Evolutionary conservation across 2,888 invertebrate genomes (phyloP).

Genomic region (Ochropacha duplaris): DNA sequence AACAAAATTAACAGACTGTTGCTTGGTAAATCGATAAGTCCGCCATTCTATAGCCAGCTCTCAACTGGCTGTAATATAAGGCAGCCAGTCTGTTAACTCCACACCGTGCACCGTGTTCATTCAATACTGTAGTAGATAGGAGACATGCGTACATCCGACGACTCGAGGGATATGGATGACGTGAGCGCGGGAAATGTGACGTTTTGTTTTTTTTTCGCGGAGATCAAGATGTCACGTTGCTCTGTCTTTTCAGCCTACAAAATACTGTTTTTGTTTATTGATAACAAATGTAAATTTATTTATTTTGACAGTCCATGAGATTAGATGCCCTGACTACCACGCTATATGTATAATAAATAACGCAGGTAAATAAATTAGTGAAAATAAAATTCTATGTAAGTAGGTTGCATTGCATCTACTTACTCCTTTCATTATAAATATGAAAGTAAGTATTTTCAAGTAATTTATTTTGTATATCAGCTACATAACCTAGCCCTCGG

Average conservation of each 20-base stretch:
- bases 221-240: constrained; percentile 23
- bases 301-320: too few species aligned
- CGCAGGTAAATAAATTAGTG: too few species aligned
- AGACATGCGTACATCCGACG: constrained; percentile 67
- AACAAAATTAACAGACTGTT: constrained; percentile 61
- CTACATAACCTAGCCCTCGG: too few species aligned
- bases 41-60: constrained; percentile 52
- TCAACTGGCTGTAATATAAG: constrained; percentile 35
- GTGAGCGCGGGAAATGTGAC: constrained; percentile 73
- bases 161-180: constrained; percentile 27
- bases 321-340: too few species aligned
- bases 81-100: constrained; percentile 41
- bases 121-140: constrained; percentile 59
- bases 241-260: constrained; percentile 21
- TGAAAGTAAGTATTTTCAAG: too few species aligned
- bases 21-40: constrained; percentile 70
- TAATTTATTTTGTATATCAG: too few species aligned
- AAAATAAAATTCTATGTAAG: too few species aligned
- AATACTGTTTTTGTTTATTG: background rate
- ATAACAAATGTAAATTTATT: background rate
- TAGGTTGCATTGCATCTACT: too few species aligned
- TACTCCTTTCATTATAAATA: too few species aligned
- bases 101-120: constrained; percentile 43
- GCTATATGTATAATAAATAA: too few species aligned
- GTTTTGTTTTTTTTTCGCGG: constrained; percentile 47